Percentiles rank a stretch among this genome's conserved stretches.
phyloP scores from a whole-genome alignment of 92 coral and sea anemone species.

The Hydrozoanthus gracilis region DNA sequence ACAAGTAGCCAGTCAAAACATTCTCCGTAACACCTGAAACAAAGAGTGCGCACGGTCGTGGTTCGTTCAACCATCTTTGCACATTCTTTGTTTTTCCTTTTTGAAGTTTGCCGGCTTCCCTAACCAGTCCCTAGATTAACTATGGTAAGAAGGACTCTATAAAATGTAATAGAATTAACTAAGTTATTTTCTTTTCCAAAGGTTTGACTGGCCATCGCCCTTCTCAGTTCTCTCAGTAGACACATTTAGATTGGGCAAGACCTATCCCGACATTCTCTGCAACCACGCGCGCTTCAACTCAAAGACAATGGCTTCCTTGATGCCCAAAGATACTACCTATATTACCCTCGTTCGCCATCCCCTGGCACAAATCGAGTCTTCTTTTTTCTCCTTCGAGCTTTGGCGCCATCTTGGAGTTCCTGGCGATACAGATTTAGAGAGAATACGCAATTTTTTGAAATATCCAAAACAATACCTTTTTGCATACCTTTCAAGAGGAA shows the following conservation, averaged over 20 bases:
- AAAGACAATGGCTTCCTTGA: slow-evolving; percentile 57
- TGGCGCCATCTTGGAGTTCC: slow-evolving; percentile 35
- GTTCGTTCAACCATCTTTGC: too few relatives aligned
- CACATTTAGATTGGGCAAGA: slow-evolving; percentile 38
- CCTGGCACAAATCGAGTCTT: slow-evolving; percentile 66
- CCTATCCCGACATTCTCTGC: slow-evolving; percentile 72
- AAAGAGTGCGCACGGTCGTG: too few relatives aligned
- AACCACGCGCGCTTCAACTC: slow-evolving; percentile 82
- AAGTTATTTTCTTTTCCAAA: background rate
- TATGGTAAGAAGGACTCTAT: too few relatives aligned
- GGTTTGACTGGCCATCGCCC: slow-evolving; percentile 38
- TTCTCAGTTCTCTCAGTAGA: slow-evolving; percentile 39
- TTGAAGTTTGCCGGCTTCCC: too few relatives aligned
- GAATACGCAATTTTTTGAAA: slow-evolving; percentile 23
- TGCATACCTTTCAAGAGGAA: slow-evolving; percentile 7
- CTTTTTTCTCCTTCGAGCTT: slow-evolving; percentile 67
- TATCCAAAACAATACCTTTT: slow-evolving; percentile 19
- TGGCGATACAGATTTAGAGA: slow-evolving; percentile 17
- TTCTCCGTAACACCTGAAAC: too few relatives aligned
- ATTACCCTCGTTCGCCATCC: slow-evolving; percentile 78
- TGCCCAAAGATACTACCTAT: slow-evolving; percentile 67
- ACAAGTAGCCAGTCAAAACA: too few relatives aligned
- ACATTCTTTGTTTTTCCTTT: too few relatives aligned
- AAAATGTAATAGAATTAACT: too few relatives aligned
- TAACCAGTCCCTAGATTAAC: too few relatives aligned